These are phyloP conservation scores for Metaphire vulgaris DNA, from an alignment of 1,140 invertebrate genomes.

Conservation along the genomic window DNA sequence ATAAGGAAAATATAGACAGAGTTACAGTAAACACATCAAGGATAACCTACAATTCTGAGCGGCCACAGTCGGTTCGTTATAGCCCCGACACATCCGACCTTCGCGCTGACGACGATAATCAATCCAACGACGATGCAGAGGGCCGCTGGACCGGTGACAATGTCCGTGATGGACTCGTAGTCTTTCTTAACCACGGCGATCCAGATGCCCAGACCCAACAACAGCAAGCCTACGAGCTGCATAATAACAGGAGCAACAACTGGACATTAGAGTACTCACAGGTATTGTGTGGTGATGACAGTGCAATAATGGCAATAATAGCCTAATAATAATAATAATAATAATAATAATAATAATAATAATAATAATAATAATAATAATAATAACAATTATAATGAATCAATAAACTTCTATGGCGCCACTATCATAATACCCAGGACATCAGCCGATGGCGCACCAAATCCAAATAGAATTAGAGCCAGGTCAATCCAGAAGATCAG, in stretches of 20 bases:
- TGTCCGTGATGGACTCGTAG: slow-evolving; percentile 13
- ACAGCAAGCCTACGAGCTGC: slow-evolving; percentile 14
- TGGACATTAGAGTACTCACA: too few relatives aligned
- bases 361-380: not conserved
- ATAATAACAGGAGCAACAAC: not conserved
- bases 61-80: slow-evolving; percentile 2
- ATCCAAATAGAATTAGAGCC: too few relatives aligned
- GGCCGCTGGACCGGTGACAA: slow-evolving; percentile 4
- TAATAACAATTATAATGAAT: too few relatives aligned
- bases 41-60: slow-evolving; percentile 22
- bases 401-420: too few relatives aligned
- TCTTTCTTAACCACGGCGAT: not conserved
- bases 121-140: slow-evolving; percentile 14
- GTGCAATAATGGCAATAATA: too few relatives aligned
- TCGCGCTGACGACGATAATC: slow-evolving; percentile 13
- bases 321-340: not conserved
- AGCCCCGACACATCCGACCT: slow-evolving; percentile 14
- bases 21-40: too few relatives aligned
- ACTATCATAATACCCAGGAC: too few relatives aligned
- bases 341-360: not conserved
- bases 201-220: slow-evolving; percentile 16
- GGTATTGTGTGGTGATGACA: too few relatives aligned
- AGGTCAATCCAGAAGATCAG: too few relatives aligned
- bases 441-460: too few relatives aligned
- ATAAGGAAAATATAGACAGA: too few relatives aligned